Base-by-base conservation (phyloP, 2,797 vertebrate genomes). In the Miichthys miiuy region DNA sequence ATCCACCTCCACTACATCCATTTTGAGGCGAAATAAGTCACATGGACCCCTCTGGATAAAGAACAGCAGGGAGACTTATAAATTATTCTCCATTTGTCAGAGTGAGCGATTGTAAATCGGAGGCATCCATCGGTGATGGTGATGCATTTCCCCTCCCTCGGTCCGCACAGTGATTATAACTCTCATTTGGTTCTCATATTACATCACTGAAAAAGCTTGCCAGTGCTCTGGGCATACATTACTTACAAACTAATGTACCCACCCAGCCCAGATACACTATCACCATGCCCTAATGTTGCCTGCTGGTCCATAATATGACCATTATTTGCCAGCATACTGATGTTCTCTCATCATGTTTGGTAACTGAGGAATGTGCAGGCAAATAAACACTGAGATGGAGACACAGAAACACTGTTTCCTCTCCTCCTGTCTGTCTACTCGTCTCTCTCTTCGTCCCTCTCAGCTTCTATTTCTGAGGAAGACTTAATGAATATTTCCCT, bases 401-500 rank as follows among this genome's bases (percentile, higher is more conserved):
- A 56, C 47, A 54, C 72, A 80, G 47, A 52, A 70, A 63, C 69
- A 75, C 54, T 42, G 11, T 46, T 63, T 54, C 61, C 25, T 72
- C 63, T 55, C 46, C 68, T 72, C 41, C 47, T 34, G 61, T 69
- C 67, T 65, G 42, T 20, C 41, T 17, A 6, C 48, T 54, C 47
- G 1, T 56, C 75, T 73, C 71, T 51, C 23, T 51, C 23, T 60
- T 74, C 16, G 6, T 71, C 64, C 62, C 74, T 67, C 57, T 75
- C 79, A 64, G 69, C 74, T 68, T 72, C 65, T 10, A 46, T 87
- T 87, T 89, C 86, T 14, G 47, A 82, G 68, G 83, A 86, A 83
- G 82, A 56, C 67, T 83, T 92, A 87, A 94, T 94, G 90, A 95
- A 95, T 94, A 94, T 94, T 94, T 94, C 92, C 84, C 91, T 94